A percentile compares a stretch with the other conserved stretches of the same genome.
Evolutionary conservation across 1,140 invertebrate species (phyloP).

Genomic region (Gryon sp.): DNA sequence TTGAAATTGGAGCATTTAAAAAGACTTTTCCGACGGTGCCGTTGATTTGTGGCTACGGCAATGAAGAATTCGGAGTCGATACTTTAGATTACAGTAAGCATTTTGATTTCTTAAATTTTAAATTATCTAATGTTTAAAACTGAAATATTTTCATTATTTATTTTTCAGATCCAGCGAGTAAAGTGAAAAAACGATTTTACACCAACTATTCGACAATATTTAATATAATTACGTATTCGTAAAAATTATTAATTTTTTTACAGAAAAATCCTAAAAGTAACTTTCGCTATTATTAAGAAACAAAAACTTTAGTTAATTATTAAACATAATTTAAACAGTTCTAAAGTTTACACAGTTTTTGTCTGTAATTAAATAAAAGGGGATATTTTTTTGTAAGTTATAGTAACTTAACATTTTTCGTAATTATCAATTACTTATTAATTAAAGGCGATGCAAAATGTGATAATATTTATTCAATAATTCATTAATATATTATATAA

Average conservation of each 20-base stretch:
- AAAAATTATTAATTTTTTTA: background rate
- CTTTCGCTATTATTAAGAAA: background rate
- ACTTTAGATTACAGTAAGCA: constrained; percentile 66
- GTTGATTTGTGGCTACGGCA: constrained; percentile 82
- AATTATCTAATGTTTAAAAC: background rate
- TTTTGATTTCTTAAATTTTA: background rate
- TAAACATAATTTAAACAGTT: too few species aligned
- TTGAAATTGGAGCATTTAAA: constrained; percentile 81
- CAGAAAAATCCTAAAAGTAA: background rate
- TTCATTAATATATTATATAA: too few species aligned
- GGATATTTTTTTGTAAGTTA: too few species aligned
- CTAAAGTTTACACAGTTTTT: too few species aligned
- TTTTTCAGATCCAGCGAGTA: constrained; percentile 34
- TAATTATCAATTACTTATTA: too few species aligned
- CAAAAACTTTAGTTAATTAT: background rate
- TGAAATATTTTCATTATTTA: too few species aligned
- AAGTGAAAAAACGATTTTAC: constrained; percentile 34
- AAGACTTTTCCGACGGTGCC: constrained; percentile 81
- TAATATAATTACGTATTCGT: constrained; percentile 74
- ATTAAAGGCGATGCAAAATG: too few species aligned
- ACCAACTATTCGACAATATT: constrained; percentile 70
- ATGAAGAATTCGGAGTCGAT: constrained; percentile 81
- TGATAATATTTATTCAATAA: too few species aligned
- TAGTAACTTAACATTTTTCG: too few species aligned
- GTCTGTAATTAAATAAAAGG: too few species aligned